Conservation (phyloP, 1,140 invertebrate species). For the Pachyrhynchus sulphureomaculatus region DNA sequence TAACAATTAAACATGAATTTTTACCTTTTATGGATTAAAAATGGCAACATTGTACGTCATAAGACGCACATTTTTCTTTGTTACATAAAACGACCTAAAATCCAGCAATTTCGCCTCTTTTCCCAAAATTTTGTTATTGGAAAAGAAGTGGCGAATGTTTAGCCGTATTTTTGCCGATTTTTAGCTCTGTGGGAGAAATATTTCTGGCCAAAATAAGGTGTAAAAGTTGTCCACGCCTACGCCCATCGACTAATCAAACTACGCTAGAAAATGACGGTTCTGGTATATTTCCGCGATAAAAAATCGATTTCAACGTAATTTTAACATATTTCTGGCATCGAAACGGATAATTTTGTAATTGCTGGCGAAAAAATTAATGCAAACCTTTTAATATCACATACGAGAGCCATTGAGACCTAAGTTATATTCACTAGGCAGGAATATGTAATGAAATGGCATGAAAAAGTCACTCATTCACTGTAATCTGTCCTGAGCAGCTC, state of each 20-base stretch:
- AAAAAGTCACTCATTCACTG: constrained; percentile 52
- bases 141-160: constrained; percentile 6
- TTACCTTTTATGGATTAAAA: constrained; percentile 21
- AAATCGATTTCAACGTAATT: constrained; percentile 38
- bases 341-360: constrained; percentile 38
- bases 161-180: constrained; percentile 15
- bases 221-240: constrained; percentile 21
- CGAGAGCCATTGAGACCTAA: constrained; percentile 51
- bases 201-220: constrained; percentile 9
- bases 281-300: constrained; percentile 20
- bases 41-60: constrained; percentile 24
- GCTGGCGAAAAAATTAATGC: constrained; percentile 49
- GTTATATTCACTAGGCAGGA: constrained; percentile 49
- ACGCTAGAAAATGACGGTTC: constrained; percentile 14
- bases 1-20: constrained; percentile 14
- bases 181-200: constrained; percentile 19
- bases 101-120: constrained; percentile 17
- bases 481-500: constrained; percentile 47
- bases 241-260: constrained; percentile 17
- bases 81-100: constrained; percentile 25
- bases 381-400: constrained; percentile 52
- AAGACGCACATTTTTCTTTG: constrained; percentile 23
- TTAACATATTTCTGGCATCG: constrained; percentile 48
- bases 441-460: constrained; percentile 49
- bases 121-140: background rate